Evolutionary conservation across 2,888 invertebrate genomes (phyloP), one percentile per base, ranked within the genome.

Genomic region (Philopedon plagiatum): DNA sequence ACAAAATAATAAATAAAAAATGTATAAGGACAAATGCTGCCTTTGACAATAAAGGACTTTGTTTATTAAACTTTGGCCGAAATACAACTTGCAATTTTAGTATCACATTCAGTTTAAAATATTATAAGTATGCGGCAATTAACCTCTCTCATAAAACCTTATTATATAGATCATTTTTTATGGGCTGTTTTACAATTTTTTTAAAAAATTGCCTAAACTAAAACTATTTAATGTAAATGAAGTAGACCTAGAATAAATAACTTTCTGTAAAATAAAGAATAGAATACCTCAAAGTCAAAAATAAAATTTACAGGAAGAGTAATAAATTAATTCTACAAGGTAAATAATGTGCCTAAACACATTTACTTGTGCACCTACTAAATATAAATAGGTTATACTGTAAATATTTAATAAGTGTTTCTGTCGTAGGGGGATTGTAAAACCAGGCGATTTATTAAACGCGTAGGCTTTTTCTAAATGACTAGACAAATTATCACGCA

Each of bases 321-420:
- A 51, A 11, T 13, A 29, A 54, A 54, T 29, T 18, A 29, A 15
- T 15, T 29, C 29, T 15, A 44, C 1, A 26, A 1, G n/a, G 13
- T 49, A 23, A 26, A 49, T 49, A 26, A 2, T 51, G 29, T 32
- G 29, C 9, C 18, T 29, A 13, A 54, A 54, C 51, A 54, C 29
- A 54, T 15, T 2, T 8, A 7, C 18, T 29, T 54, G 11, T 8
- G 29, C 26, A 7, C 29, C 15, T 51, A 51, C 13, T 15, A 13
- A 51, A 51, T 13, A 51, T 51, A 51, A 23, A 23, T 23, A n/a
- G 9, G 5, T 3, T 39, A 51, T 13, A 51, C 13, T 3, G n/a
- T 3, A 49, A 51, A 51, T 29, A 51, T 26, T 26, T 29, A 26
- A 54, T 54, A 26, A 54, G 18, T 3, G 29, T 54, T 26, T 54